Percentiles rank a stretch among this genome's conserved stretches.
Evolutionary conservation across 1,140 invertebrate species (phyloP).

Genomic region (Lethrus apterus): DNA sequence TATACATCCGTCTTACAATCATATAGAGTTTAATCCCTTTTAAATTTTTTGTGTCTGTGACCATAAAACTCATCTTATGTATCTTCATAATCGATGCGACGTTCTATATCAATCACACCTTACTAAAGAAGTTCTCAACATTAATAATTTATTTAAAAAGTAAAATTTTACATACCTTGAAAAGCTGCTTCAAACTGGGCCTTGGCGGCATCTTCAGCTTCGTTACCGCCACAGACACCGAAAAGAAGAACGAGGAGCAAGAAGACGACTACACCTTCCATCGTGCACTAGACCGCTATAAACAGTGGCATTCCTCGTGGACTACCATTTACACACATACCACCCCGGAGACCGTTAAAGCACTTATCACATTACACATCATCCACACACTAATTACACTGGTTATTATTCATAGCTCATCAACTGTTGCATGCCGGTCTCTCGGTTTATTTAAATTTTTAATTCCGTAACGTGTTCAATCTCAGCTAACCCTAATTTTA

Average conservation of each 20-base stretch:
- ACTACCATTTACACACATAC: slow-evolving; percentile 1
- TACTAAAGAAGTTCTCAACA: too few relatives aligned
- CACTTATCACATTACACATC: slow-evolving; percentile 11
- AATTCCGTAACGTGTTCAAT: too few relatives aligned
- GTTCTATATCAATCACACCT: too few relatives aligned
- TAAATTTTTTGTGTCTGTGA: too few relatives aligned
- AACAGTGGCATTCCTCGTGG: not conserved
- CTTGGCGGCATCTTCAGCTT: slow-evolving; percentile 4
- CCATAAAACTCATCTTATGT: too few relatives aligned
- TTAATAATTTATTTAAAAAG: too few relatives aligned
- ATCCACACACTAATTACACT: slow-evolving; percentile 1
- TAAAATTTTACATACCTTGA: too few relatives aligned
- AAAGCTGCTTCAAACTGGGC: slow-evolving; percentile 7
- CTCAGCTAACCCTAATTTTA: too few relatives aligned
- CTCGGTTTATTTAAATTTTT: too few relatives aligned
- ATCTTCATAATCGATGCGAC: too few relatives aligned
- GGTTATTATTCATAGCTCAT: slow-evolving; percentile 11
- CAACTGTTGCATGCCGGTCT: slow-evolving; percentile 13
- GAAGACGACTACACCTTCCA: not conserved
- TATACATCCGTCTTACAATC: too few relatives aligned
- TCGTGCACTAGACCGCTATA: not conserved
- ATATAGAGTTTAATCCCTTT: too few relatives aligned
- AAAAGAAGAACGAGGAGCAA: not conserved
- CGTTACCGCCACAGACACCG: not conserved
- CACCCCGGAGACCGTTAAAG: slow-evolving; percentile 10